Percentiles rank a stretch among this genome's conserved stretches.
These are phyloP conservation scores for Ailuropoda melanoleuca DNA, from an alignment of 2,113 vertebrate genomes.

Conservation along the genomic window DNA sequence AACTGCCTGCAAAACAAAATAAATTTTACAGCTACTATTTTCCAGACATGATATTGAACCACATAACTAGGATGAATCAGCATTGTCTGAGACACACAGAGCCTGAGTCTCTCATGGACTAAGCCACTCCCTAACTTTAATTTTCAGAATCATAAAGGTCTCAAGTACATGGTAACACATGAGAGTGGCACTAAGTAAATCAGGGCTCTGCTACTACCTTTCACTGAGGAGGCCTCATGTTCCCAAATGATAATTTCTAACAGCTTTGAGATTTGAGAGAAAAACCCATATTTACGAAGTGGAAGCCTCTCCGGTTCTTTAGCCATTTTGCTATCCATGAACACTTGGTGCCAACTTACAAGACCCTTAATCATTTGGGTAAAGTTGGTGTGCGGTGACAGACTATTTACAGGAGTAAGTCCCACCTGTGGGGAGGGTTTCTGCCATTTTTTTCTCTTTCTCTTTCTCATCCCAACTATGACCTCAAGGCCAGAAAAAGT, in stretches of 20 bases:
- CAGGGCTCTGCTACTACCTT: not conserved
- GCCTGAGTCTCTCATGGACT: not conserved
- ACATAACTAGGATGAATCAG: constrained; percentile 45
- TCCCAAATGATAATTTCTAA: constrained; percentile 5
- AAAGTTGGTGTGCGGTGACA: not conserved
- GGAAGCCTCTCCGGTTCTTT: not conserved
- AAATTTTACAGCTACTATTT: constrained; percentile 49
- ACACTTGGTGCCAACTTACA: not conserved
- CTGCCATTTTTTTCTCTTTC: not conserved
- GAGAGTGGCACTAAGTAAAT: not conserved
- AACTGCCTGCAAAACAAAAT: constrained; percentile 87
- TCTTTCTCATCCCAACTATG: not conserved
- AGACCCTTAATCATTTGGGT: not conserved
- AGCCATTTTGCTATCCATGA: not conserved
- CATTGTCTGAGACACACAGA: not conserved
- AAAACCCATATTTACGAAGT: not conserved
- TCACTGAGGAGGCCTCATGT: not conserved
- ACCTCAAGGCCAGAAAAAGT: not conserved
- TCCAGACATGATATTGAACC: not conserved
- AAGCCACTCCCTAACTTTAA: not conserved
- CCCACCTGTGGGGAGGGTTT: not conserved
- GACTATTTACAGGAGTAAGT: not conserved
- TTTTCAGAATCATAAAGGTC: not conserved
- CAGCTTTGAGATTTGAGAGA: not conserved
- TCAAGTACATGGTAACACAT: not conserved